These are phyloP conservation scores for Thomomys bottae DNA, from an alignment of 2,113 vertebrate genomes.

Conservation along the genomic window DNA sequence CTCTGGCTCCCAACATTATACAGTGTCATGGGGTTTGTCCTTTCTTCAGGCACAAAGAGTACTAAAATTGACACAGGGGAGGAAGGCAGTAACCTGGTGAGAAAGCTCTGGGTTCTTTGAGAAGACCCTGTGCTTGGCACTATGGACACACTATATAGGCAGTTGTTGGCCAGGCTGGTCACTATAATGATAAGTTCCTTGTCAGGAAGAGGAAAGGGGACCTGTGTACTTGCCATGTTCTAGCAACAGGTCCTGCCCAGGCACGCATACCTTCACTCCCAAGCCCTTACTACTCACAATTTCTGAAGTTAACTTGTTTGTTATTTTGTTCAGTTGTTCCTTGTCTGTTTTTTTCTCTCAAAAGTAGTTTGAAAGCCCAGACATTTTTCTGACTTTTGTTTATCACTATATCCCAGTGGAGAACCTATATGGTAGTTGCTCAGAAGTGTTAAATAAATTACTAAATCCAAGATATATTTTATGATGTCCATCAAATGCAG, in stretches of 20 bases:
- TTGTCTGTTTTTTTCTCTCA: background rate
- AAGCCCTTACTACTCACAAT: background rate
- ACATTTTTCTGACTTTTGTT: constrained; percentile 7
- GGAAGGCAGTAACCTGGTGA: constrained; percentile 86
- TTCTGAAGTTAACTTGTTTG: constrained; percentile 1
- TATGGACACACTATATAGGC: constrained; percentile 91
- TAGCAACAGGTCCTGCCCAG: background rate
- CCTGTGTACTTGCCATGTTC: background rate
- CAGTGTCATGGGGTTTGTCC: background rate
- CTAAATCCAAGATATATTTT: background rate
- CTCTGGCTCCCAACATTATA: too few species aligned
- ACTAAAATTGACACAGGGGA: background rate
- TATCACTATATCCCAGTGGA: background rate
- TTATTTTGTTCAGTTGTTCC: background rate
- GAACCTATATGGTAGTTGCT: background rate
- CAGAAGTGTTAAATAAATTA: background rate
- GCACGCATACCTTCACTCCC: background rate
- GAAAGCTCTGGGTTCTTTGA: constrained; percentile 89
- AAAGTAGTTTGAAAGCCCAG: background rate
- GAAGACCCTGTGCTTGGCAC: constrained; percentile 90
- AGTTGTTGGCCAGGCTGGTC: constrained; percentile 89
- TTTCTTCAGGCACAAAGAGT: background rate
- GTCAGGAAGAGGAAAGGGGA: constrained; percentile 77
- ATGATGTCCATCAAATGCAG: background rate
- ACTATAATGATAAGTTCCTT: constrained; percentile 91